phyloP scores from a whole-genome alignment of 2,113 vertebrate species.

The Pangasianodon hypophthalmus region DNA sequence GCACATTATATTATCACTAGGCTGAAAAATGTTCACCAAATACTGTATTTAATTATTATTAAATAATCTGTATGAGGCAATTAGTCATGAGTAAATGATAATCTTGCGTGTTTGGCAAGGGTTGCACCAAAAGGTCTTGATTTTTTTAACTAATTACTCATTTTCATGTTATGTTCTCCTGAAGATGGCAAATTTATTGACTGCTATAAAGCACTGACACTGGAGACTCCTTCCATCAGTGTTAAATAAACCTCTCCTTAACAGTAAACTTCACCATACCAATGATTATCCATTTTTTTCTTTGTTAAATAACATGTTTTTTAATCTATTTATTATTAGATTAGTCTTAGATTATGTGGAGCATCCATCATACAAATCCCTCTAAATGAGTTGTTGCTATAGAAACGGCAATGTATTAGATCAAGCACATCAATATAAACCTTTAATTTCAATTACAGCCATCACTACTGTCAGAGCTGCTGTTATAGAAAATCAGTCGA shows the following conservation, averaged over 20 bases:
- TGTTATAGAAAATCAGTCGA: not conserved
- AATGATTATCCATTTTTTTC: not conserved
- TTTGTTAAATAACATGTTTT: not conserved
- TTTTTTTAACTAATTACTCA: not conserved
- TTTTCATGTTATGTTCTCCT: not conserved
- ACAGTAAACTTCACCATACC: not conserved
- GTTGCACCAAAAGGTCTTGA: not conserved
- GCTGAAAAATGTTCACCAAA: not conserved
- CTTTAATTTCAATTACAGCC: not conserved
- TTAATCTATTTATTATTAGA: not conserved
- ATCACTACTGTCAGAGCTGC: not conserved
- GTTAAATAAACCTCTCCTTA: not conserved
- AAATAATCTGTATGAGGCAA: not conserved
- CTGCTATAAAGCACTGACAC: not conserved
- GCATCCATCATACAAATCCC: not conserved
- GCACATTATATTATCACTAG: not conserved
- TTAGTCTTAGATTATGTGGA: not conserved
- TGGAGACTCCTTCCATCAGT: not conserved
- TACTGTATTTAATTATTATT: not conserved
- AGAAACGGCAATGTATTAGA: not conserved
- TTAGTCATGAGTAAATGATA: not conserved
- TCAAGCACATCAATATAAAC: not conserved
- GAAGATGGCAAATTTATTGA: not conserved
- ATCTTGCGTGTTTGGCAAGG: not conserved
- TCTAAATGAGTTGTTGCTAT: not conserved